Conservation (phyloP, 2,888 invertebrate species). For the Drosophila buzzatii region DNA sequence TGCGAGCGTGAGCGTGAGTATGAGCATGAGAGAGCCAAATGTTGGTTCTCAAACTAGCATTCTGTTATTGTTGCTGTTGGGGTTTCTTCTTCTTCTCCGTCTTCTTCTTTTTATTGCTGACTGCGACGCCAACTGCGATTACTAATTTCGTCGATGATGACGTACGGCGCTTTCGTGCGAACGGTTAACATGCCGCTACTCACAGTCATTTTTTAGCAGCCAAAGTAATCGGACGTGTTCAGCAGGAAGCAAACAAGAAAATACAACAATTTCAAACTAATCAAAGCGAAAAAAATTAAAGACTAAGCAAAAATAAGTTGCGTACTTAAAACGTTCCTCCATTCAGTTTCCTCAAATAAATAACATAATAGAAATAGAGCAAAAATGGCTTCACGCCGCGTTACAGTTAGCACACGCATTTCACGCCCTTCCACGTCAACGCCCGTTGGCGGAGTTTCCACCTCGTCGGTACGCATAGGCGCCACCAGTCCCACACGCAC, state of each 20-base stretch:
- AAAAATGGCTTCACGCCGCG: constrained; percentile 82
- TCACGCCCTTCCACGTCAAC: constrained; percentile 83
- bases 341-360: constrained; percentile 16
- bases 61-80: constrained; percentile 5
- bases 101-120: constrained; percentile 17
- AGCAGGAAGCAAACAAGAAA: constrained; percentile 7
- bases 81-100: constrained; percentile 16
- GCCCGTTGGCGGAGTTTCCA: constrained; percentile 72
- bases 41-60: not conserved
- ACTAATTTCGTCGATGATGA: constrained; percentile 80
- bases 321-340: constrained; percentile 55
- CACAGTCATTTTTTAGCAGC: constrained; percentile 78
- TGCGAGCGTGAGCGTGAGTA: constrained; percentile 27
- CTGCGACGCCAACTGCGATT: constrained; percentile 25
- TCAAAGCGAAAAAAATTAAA: constrained; percentile 21
- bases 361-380: constrained; percentile 12
- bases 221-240: constrained; percentile 73
- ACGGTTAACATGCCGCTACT: constrained; percentile 54
- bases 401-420: constrained; percentile 79
- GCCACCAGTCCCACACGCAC: constrained; percentile 93
- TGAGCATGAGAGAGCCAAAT: constrained; percentile 30
- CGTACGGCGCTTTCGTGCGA: constrained; percentile 70
- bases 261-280: not conserved
- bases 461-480: constrained; percentile 52
- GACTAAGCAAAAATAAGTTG: constrained; percentile 7